A percentile compares a stretch with the other conserved stretches of the same genome.
phyloP scores from a whole-genome alignment of 2,113 vertebrate species.

The Malaclemys terrapin region DNA sequence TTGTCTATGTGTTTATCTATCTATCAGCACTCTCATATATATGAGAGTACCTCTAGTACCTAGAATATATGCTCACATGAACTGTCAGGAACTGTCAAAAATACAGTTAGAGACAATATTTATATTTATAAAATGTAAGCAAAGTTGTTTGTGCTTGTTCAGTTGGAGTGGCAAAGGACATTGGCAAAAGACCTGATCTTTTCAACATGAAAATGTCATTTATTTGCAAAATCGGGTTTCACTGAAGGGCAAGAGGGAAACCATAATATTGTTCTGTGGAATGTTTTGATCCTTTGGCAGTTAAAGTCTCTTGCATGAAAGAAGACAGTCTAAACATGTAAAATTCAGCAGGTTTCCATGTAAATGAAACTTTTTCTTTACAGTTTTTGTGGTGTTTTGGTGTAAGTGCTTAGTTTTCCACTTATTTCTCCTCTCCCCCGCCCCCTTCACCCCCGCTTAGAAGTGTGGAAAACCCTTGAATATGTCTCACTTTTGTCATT shows the following conservation, averaged over 20 bases:
- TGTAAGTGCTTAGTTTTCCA: neutral
- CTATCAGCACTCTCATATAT: neutral
- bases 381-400: neutral
- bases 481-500: neutral
- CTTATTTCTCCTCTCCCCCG: neutral
- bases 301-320: neutral
- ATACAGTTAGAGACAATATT: neutral
- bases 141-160: neutral
- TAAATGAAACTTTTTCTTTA: neutral
- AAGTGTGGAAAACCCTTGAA: neutral
- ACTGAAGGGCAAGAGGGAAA: neutral
- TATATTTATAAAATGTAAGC: conserved; percentile 6
- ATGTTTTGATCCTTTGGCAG: neutral
- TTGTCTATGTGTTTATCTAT: neutral
- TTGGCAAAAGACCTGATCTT: neutral
- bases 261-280: neutral
- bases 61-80: neutral
- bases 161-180: neutral
- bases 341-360: neutral
- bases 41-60: neutral
- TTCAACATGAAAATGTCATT: neutral
- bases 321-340: neutral
- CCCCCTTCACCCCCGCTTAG: neutral
- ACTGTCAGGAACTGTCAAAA: neutral
- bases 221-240: neutral